Percentiles rank a stretch among this genome's conserved stretches.
Evolutionary conservation across 2,797 vertebrate species (phyloP).

Genomic region (Chelon auratus): DNA sequence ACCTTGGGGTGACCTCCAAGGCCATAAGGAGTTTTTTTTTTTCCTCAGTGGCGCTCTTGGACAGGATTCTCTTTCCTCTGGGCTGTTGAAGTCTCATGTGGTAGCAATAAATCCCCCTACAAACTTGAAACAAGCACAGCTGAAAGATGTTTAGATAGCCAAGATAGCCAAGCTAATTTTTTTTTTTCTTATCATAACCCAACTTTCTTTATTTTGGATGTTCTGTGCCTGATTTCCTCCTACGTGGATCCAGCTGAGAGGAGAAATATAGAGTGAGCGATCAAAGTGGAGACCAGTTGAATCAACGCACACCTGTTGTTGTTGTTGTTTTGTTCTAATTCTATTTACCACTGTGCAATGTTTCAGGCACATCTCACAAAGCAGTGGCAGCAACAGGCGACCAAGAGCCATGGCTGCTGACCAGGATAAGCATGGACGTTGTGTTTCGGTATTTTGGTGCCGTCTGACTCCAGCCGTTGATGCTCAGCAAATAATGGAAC

Average conservation of each 20-base stretch:
- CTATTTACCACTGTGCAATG: not conserved
- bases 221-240: constrained; percentile 40
- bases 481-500: not conserved
- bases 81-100: constrained; percentile 71
- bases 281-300: not conserved
- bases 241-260: constrained; percentile 3
- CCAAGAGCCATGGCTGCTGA: not conserved
- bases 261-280: not conserved
- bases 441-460: no score
- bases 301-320: not conserved
- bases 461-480: not conserved
- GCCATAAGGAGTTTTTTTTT: constrained; percentile 59
- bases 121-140: constrained; percentile 65
- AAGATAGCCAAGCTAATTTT: constrained; percentile 8
- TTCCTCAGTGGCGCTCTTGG: constrained; percentile 51
- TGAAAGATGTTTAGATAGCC: constrained; percentile 72
- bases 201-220: constrained; percentile 41
- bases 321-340: not conserved
- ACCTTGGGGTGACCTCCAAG: constrained; percentile 65
- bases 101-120: constrained; percentile 73
- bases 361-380: not conserved
- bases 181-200: constrained; percentile 7
- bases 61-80: constrained; percentile 72
- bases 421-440: no score
- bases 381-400: not conserved